Conservation (phyloP, 2,797 vertebrate genomes). For the Chloroceryle inda region DNA sequence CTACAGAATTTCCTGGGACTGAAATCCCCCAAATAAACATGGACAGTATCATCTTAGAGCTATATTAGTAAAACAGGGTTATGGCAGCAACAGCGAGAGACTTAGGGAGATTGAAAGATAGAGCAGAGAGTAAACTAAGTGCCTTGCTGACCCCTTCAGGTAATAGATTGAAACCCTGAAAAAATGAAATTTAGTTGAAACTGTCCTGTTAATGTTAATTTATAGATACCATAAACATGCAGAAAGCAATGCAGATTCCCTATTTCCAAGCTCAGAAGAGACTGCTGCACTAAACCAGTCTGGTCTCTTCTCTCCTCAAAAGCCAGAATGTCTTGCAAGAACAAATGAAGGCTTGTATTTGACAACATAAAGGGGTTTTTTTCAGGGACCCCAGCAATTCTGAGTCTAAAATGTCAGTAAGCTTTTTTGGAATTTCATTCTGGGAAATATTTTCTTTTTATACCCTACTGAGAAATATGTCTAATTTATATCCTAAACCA, state of each 20-base stretch:
- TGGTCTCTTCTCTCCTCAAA: not conserved
- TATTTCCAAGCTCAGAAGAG: not conserved
- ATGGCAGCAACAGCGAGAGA: not conserved
- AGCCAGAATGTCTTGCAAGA: not conserved
- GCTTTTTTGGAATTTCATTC: not conserved
- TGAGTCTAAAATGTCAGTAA: not conserved
- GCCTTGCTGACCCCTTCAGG: conserved; percentile 64
- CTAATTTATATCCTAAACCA: not conserved
- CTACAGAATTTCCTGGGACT: not conserved
- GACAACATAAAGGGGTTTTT: not conserved
- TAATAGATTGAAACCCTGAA: conserved; percentile 4
- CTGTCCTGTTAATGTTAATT: not conserved
- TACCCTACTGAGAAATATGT: not conserved
- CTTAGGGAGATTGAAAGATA: not conserved
- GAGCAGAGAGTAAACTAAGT: conserved; percentile 15
- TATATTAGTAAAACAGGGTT: not conserved
- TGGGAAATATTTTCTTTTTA: not conserved
- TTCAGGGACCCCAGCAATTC: not conserved
- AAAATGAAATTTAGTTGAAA: not conserved
- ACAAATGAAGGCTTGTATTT: not conserved
- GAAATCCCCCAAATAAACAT: not conserved
- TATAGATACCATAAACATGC: not conserved
- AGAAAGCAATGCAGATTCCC: not conserved
- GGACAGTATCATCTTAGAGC: not conserved
- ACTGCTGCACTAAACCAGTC: not conserved